Base-by-base conservation (phyloP, 1,140 invertebrate species). In the Dolichoris vasculosae region DNA sequence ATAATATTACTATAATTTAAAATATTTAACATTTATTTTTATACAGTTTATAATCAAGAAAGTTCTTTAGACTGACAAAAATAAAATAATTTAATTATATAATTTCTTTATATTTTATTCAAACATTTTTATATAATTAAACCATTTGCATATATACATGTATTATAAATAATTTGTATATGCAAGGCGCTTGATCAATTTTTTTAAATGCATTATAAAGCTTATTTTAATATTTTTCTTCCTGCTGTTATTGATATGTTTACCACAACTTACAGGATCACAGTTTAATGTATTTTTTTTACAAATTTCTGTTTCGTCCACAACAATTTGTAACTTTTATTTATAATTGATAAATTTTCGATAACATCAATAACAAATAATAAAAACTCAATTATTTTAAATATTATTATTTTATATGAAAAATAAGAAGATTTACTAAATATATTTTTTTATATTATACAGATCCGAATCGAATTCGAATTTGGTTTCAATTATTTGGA, bases 181-280 rank as follows among this genome's bases (percentile, higher is more conserved):
- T 73, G 38, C 38, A 43, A 40, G 38, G 69, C 26, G 69, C 38
- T 73, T 73, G 26, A 23, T 73, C 38, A 73, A 43, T 43, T 26
- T 71, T 40, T 13, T 26, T 80, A 69, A 69, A 67, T 32, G 11
- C 40, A 48, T 67, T 69, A 38, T n/a, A 46, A 69, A 67, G n/a
- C 38, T 30, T 32, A 77, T 77, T 43, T 43, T 73, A 40, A 63
- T 63, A 32, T 69, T 81, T 81, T 67, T 67, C 32, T 67, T 32
- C 38, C 20, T 9, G 11, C 63, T 15, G 0, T 64, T 38, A 82
- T 13, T 82, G 64, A 82, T 82, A 82, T 82, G 80, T 32, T 82
- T 82, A 55, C 4, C 64, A 51, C 13, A 13, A 48, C 11, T 63
- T 79, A 8, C 63, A 63, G 32, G 35, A 79, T 73, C 69, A 73